Conservation (phyloP, 2,113 vertebrate species). For the Plecturocebus donacophilus region DNA sequence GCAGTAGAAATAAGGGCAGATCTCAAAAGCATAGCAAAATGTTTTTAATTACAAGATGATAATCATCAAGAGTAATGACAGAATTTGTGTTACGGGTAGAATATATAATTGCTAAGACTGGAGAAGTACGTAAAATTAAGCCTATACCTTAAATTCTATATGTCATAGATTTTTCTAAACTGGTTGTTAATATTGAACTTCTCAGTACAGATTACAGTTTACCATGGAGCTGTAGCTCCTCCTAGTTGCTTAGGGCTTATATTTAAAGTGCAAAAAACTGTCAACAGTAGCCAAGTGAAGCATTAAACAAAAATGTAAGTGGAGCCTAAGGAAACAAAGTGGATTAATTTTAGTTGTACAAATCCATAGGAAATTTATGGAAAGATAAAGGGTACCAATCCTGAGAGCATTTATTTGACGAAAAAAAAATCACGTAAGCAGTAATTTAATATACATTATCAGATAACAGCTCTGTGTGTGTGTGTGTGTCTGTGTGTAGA, state of each 20-base stretch:
- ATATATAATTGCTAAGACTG: conserved; percentile 17
- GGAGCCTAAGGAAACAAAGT: background rate
- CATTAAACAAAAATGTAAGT: background rate
- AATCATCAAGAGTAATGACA: conserved; percentile 60
- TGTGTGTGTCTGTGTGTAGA: background rate
- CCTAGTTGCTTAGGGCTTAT: conserved; percentile 24
- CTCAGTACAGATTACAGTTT: background rate
- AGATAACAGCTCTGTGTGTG: background rate
- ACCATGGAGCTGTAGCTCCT: conserved; percentile 48
- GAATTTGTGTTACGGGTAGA: conserved; percentile 51
- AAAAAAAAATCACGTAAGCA: background rate
- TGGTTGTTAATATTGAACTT: background rate
- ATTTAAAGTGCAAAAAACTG: conserved; percentile 11
- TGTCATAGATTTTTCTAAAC: background rate
- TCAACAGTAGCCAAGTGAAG: background rate
- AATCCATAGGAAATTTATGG: background rate
- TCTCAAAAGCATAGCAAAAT: conserved; percentile 59
- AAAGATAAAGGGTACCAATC: background rate
- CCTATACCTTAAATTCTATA: conserved; percentile 11
- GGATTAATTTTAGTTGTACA: background rate
- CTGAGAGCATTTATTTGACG: background rate
- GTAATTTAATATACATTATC: background rate
- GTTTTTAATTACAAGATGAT: conserved; percentile 76
- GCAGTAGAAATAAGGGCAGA: conserved; percentile 40
- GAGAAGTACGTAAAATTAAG: conserved; percentile 26